These are phyloP conservation scores for Acleris holmiana DNA, from an alignment of 2,888 invertebrate species.

Conservation along the genomic window DNA sequence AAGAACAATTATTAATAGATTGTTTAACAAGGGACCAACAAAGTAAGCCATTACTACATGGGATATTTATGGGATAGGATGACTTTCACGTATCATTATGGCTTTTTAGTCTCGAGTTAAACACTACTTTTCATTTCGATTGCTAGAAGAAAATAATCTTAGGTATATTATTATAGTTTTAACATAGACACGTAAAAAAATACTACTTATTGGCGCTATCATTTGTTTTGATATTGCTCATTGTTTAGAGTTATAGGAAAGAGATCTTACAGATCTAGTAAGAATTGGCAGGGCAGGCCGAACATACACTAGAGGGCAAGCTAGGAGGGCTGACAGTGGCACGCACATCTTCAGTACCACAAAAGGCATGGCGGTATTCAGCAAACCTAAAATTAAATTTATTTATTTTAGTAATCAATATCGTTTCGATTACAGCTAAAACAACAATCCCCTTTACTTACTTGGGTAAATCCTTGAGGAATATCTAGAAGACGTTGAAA, in stretches of 20 bases:
- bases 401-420: background rate
- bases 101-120: no score
- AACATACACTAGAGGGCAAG: slow-evolving; percentile 67
- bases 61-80: no score
- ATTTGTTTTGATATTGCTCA: no score
- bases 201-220: no score
- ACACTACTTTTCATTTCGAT: no score
- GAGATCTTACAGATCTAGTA: slow-evolving; percentile 60
- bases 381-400: slow-evolving; percentile 52
- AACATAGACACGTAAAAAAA: no score
- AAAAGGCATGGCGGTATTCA: slow-evolving; percentile 56
- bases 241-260: background rate
- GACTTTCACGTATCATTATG: no score
- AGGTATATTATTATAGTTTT: no score
- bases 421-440: background rate
- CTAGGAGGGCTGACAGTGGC: slow-evolving; percentile 61
- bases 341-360: slow-evolving; percentile 67
- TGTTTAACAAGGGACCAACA: no score
- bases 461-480: slow-evolving; percentile 65
- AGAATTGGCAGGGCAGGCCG: slow-evolving; percentile 69
- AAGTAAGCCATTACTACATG: no score
- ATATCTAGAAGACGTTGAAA: slow-evolving; percentile 63
- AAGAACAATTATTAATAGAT: no score
- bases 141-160: no score
- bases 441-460: slow-evolving; percentile 40